Base-by-base conservation (phyloP, 2,797 vertebrate genomes). In the Acrossocheilus fasciatus region DNA sequence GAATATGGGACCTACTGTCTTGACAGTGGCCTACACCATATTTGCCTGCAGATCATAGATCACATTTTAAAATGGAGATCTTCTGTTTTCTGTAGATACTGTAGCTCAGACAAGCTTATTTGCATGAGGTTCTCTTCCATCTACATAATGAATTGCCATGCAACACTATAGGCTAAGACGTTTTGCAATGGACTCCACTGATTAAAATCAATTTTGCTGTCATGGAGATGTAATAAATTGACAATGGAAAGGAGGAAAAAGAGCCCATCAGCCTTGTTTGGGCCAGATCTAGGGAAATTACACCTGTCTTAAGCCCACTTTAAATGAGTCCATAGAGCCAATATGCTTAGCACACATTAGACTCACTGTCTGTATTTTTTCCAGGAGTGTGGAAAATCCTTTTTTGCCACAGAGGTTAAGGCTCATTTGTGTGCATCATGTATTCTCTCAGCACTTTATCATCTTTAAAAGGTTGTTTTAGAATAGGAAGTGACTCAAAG, bases 401-500 rank as follows among this genome's bases (percentile, higher is more conserved):
- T 36, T 79, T 78, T 72, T 11, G 6, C 47, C 18, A 30, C 23
- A 39, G 59, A 41, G 6, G 47, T 78, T 77, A 43, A 80, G 66
- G 54, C 43, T 64, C 15, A 78, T 59, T 66, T 52, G 50, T 59
- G 36, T 62, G 43, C 34, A 41, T 11, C 23, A 43, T 30, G 34
- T 30, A 68, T 57, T 69, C 36, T 18, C 41, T 43, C 41, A 54
- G 47, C 81, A 81, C 79, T 57, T 75, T 41, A 82, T 66, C 68
- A 73, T 23, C 57, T 75, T 89, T 88, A 84, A 87, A 87, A 84
- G 47, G 59, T 68, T 86, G 50, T 43, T 78, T 69, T 62, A 74
- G 23, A 78, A 34, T 36, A 47, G 57, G 79, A 81, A 83, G 70
- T 88, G 41, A 86, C 87, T 83, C 82, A 87, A 90, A 75, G 74